Conservation (phyloP, 2,888 invertebrate genomes). For the Tyria jacobaeae region DNA sequence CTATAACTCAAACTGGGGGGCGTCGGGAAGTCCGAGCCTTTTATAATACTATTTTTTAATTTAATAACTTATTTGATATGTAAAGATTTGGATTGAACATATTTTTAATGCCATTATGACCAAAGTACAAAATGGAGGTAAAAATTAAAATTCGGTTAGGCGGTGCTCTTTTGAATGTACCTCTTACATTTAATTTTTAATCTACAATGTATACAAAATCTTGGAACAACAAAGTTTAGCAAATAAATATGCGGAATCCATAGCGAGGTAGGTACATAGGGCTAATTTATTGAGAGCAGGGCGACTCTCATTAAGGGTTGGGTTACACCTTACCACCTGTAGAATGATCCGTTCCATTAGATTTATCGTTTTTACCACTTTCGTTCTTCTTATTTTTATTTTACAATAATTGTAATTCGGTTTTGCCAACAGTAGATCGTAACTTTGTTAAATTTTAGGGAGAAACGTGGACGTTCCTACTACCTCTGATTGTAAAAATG, state of each 20-base stretch:
- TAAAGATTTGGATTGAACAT: too few relatives aligned
- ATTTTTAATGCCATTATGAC: too few relatives aligned
- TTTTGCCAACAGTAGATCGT: background rate
- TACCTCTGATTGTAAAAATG: too few relatives aligned
- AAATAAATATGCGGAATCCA: constrained; percentile 57
- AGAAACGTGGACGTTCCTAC: background rate
- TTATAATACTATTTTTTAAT: too few relatives aligned
- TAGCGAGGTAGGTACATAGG: constrained; percentile 62
- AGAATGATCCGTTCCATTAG: constrained; percentile 68
- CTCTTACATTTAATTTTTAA: background rate
- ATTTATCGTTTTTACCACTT: constrained; percentile 64
- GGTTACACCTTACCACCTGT: constrained; percentile 77
- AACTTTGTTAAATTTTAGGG: background rate
- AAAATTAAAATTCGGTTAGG: too few relatives aligned
- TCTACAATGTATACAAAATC: constrained; percentile 10
- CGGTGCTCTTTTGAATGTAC: background rate
- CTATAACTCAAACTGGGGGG: too few relatives aligned
- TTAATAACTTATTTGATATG: too few relatives aligned
- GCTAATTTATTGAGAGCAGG: constrained; percentile 78
- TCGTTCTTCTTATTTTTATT: constrained; percentile 44
- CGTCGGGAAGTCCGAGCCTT: too few relatives aligned
- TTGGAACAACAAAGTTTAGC: constrained; percentile 24
- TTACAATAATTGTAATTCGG: constrained; percentile 3
- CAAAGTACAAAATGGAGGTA: too few relatives aligned
- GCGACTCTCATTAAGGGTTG: constrained; percentile 73